Conservation (phyloP, 2,797 vertebrate species). For the Acomys russatus region DNA sequence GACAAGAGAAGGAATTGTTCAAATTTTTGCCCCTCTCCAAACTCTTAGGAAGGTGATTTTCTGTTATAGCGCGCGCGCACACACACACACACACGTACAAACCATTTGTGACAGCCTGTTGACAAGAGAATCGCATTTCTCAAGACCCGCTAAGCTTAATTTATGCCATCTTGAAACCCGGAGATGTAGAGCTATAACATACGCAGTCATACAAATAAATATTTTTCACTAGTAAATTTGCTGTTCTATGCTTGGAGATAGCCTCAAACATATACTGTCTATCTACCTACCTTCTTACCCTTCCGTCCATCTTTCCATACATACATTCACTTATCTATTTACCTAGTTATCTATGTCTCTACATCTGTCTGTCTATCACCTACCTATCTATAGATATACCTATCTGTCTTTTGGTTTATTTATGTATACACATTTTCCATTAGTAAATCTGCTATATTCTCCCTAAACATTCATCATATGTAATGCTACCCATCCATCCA, state of each 20-base stretch:
- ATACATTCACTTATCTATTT: background rate
- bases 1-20: constrained; percentile 87
- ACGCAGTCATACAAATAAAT: constrained; percentile 34
- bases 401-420: background rate
- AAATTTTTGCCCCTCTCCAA: constrained; percentile 81
- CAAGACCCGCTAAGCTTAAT: constrained; percentile 22
- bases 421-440: background rate
- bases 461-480: background rate
- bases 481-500: background rate
- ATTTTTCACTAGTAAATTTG: constrained; percentile 21
- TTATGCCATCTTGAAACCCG: constrained; percentile 26
- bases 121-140: constrained; percentile 82
- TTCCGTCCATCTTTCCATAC: background rate
- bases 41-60: constrained; percentile 86
- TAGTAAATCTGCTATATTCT: background rate
- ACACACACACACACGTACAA: constrained; percentile 53
- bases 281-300: background rate
- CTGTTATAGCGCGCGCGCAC: constrained; percentile 79
- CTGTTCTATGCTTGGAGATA: background rate
- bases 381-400: too few species aligned
- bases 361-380: too few species aligned
- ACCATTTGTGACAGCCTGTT: constrained; percentile 48
- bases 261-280: background rate
- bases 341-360: background rate
- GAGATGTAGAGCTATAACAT: constrained; percentile 31